Base-by-base conservation (phyloP, 2,888 invertebrate species). In the Torymus auratus region DNA sequence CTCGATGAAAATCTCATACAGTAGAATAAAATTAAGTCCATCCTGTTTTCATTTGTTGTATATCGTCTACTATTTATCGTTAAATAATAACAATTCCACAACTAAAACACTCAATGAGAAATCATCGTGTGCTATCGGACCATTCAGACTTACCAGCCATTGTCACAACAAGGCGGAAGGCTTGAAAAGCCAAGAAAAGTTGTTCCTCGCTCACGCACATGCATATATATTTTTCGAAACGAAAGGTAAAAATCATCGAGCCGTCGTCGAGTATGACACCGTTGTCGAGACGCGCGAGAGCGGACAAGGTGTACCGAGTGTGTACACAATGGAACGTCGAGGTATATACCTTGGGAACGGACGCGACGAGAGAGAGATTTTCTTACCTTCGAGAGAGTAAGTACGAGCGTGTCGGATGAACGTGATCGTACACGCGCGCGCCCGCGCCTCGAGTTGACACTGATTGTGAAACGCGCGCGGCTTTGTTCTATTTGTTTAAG, bases 261-360 rank as follows among this genome's bases (percentile, higher is more conserved):
- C 52, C 55, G 28, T 17, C n/a, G 41, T 23, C 52, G 55, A 79
- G 68, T 15, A 20, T 15, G 70, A 65, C 70, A 70, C 53, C 61
- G 74, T 28, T 23, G 62, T 78, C 72, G 17, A 61, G 67, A n/a
- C 23, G 53, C 41, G 41, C 41, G 17, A 17, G 75, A 41, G 58
- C 50, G 61, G 15, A 65, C 74, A 55, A 75, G 61, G 53, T 65
- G 50, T 58, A 58, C n/a, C 41, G n/a, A 41, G 65, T 80, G 23
- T 75, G 73, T 71, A 80, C 71, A 70, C 75, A 75, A 53, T 60
- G 64, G 20, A 55, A 14, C 41, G 13, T 41, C 41, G 10, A 13
- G 71, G 74, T 69, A 61, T 69, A 61, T 74, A 80, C 64, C 79
- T 83, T 69, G 72, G 75, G 75, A 70, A 83, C 60, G 76, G 62